These are phyloP conservation scores for Bradypodion ventrale DNA, from an alignment of 2,797 vertebrate species.

Conservation along the genomic window DNA sequence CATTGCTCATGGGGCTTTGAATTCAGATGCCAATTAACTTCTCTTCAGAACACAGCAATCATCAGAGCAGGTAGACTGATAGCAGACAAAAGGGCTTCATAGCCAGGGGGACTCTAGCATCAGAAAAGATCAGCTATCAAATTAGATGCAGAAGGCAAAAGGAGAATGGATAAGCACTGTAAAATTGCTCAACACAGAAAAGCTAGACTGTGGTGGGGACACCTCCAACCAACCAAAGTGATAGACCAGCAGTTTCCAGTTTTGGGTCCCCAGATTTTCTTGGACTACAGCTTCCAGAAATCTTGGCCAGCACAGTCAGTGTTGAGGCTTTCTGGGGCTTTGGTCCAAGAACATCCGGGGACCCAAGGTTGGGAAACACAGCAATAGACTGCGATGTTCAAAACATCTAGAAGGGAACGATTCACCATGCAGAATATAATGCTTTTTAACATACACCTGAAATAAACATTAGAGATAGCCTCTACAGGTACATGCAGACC, in stretches of 20 bases:
- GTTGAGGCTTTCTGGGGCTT: too few species aligned
- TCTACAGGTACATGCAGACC: too few species aligned
- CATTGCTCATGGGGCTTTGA: not conserved
- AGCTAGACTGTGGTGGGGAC: not conserved
- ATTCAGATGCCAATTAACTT: not conserved
- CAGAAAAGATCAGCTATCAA: not conserved
- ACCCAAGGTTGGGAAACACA: too few species aligned
- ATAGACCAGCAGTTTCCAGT: too few species aligned
- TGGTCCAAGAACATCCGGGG: too few species aligned
- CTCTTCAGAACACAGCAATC: not conserved
- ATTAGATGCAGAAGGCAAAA: not conserved
- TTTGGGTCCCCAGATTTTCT: too few species aligned
- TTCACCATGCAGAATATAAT: not conserved
- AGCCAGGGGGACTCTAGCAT: not conserved
- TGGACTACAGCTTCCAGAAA: too few species aligned
- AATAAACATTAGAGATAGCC: too few species aligned
- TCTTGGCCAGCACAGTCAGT: too few species aligned
- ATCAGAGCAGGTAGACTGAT: not conserved
- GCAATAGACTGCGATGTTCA: not conserved
- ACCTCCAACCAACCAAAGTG: not conserved
- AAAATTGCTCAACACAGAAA: not conserved
- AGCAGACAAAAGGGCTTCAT: not conserved
- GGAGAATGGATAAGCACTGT: not conserved
- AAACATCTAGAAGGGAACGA: not conserved
- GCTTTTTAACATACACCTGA: too few species aligned